Conservation (phyloP, 2,113 vertebrate genomes). For the Nycticorax nycticorax region DNA sequence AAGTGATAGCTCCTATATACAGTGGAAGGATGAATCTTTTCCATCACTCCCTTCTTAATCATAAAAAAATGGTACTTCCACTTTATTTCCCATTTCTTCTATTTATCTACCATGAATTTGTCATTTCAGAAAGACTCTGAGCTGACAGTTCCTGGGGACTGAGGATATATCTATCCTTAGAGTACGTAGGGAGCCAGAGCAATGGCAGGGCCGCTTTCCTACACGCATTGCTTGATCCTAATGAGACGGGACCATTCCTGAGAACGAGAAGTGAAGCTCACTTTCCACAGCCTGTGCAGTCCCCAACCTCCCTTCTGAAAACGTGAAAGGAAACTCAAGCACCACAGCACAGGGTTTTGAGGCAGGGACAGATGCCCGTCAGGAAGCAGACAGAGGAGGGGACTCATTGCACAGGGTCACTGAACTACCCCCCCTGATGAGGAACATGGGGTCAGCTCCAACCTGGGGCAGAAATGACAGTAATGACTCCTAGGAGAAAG, state of each 20-base stretch:
- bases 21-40: neutral
- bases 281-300: neutral
- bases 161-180: neutral
- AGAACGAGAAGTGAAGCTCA: neutral
- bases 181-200: neutral
- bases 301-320: neutral
- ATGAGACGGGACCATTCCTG: neutral
- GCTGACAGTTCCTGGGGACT: neutral
- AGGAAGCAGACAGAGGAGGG: neutral
- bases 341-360: neutral
- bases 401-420: neutral
- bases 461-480: neutral
- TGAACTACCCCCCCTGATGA: neutral
- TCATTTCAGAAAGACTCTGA: conserved; percentile 25
- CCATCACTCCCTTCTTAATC: neutral
- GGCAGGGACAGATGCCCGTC: neutral
- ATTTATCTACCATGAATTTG: neutral
- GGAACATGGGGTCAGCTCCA: neutral
- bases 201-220: neutral
- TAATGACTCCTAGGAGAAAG: neutral
- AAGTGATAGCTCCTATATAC: neutral
- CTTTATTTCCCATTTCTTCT: conserved; percentile 13
- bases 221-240: neutral
- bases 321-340: neutral
- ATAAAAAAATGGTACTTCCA: neutral